Evolutionary conservation across 2,888 invertebrate genomes (phyloP), one percentile per base, ranked within the genome.

Genomic region (Aleiodes testaceus): DNA sequence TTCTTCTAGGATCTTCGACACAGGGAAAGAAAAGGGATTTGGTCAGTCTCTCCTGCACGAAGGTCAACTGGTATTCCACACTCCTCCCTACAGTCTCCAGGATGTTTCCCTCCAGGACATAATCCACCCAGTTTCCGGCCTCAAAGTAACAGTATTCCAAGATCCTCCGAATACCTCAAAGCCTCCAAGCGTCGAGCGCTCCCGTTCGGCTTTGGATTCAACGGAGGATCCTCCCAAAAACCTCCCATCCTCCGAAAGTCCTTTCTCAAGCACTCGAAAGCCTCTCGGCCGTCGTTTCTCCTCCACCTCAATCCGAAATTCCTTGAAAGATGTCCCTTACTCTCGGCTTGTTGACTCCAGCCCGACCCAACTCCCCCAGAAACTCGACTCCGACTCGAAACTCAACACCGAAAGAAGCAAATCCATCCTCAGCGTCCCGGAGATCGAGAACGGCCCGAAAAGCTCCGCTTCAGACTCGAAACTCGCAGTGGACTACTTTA

Each of bases 31-130:
- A 84, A 95, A 93, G 79, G 97, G 97, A 0, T 98, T 96, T 84
- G 98, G 97, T 0, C 97, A 98, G 88, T 98, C 97, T 83, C 92
- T 98, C 79, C 88, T 98, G 20, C 96, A 97, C 84, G 92, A 94
- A 70, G 93, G 93, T 36, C 93, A 96, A 85, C 88, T 97, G 7
- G 94, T 97, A 55, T 97, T 98, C 86, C 95, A 97, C 79, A 96
- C 96, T 0, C 95, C 96, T 0, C 96, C 96, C 0, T 96, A 96
- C 81, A 94, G 94, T 78, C 90, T 93, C 49, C 91, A 94, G 80
- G 92, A 94, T 79, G 93, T 95, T 3, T 92, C 93, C 9, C 87
- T 95, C 4, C 93, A 94, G 85, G 95, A 95, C 64, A 90, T 78
- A 16, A 79, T 75, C 63, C 73, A 81, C 72, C 78, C 83, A 7